Evolutionary conservation across 2,797 vertebrate genomes (phyloP), one percentile per base, ranked within the genome.

Genomic region (Lophura swinhoii): DNA sequence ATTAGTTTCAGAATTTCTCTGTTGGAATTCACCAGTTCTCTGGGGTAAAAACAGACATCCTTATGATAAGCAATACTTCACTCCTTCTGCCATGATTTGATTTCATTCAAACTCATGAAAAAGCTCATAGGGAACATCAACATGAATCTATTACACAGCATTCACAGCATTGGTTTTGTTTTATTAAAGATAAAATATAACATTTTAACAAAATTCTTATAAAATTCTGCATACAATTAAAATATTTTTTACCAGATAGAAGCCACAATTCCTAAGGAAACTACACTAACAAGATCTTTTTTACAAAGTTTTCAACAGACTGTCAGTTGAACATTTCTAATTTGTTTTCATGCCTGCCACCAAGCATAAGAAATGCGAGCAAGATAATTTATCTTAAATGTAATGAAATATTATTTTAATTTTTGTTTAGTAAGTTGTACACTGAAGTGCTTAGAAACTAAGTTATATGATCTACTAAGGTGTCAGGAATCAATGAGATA

Each of bases 401-500:
- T 49, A 69, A 86, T 59, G 12, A 87, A 87, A 69, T 48, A 33
- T 7, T 71, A 33, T 69, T 70, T 66, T 71, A 49, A 5, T 73
- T 79, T 78, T 81, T 62, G 20, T 86, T 90, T 82, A 84, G 41
- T 73, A 90, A 91, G 75, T 35, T 73, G 89, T 16, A 76, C 37
- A 68, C 43, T 80, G 20, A 56, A 55, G 39, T 14, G 15, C 76
- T 94, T 73, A 76, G 31, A 90, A 82, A 53, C 28, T 63, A 44
- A 91, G 33, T 60, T 76, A 53, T 16, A 69, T 51, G 44, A 88
- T 56, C 73, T 58, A 58, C 76, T 78, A 64, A 81, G 59, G 21
- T 48, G 31, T 76, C 60, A 64, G 76, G 74, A 83, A 93, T 70
- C 14, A 86, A 56, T 39, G 59, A 79, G 55, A 71, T 17, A 71